A percentile compares a stretch with the other conserved stretches of the same genome.
Evolutionary conservation across 2,113 vertebrate species (phyloP).

Genomic region (Trochalopteron elliotii): DNA sequence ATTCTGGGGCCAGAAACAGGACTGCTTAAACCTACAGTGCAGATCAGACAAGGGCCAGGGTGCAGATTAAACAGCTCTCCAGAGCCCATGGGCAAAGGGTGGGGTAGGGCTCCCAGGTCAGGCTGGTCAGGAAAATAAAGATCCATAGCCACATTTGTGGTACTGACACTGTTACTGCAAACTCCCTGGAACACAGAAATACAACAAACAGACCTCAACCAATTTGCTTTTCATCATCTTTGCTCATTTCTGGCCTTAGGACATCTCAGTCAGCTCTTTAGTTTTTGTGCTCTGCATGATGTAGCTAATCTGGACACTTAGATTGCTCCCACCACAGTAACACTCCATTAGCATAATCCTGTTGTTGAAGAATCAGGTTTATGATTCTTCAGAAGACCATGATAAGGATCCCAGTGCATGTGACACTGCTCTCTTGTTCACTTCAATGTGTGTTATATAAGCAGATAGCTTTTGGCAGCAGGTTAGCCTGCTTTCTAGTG

Average conservation of each 20-base stretch:
- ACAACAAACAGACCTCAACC: not conserved
- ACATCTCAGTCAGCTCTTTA: not conserved
- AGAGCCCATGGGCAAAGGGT: not conserved
- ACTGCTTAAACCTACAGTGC: not conserved
- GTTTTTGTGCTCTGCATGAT: not conserved
- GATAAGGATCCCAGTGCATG: not conserved
- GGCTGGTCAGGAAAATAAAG: not conserved
- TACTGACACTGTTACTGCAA: not conserved
- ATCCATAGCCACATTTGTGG: not conserved
- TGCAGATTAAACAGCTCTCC: not conserved
- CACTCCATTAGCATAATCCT: not conserved
- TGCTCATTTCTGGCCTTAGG: not conserved
- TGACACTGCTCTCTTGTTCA: not conserved
- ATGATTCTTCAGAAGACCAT: not conserved
- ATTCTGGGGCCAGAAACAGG: not conserved
- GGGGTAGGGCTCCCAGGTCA: fast-evolving
- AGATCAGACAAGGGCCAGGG: not conserved
- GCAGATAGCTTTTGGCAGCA: not conserved
- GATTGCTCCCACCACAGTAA: not conserved
- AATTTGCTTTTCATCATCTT: not conserved
- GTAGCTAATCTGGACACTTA: not conserved
- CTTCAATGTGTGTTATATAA: not conserved
- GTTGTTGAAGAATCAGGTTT: not conserved
- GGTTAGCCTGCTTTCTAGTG: not conserved
- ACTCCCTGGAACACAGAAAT: not conserved